A percentile compares a stretch with the other conserved stretches of the same genome.
Evolutionary conservation across 2,113 vertebrate genomes (phyloP).

Genomic region (Nerophis ophidion): DNA sequence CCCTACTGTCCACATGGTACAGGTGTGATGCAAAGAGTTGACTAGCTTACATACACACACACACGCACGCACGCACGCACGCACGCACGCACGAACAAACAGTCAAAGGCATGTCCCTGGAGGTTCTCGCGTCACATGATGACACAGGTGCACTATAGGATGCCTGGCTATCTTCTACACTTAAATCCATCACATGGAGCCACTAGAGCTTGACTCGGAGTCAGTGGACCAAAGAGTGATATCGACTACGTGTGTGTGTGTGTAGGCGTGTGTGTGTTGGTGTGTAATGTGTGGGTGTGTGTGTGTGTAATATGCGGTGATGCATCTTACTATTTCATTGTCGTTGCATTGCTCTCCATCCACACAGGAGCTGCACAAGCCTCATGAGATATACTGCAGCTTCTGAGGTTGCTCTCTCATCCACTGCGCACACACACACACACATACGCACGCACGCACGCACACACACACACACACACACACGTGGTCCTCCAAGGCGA

Average conservation of each 20-base stretch:
- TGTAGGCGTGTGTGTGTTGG: conserved; percentile 8
- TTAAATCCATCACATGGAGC: conserved; percentile 61
- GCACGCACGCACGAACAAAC: neutral
- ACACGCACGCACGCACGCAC: neutral
- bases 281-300: conserved; percentile 15
- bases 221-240: conserved; percentile 49
- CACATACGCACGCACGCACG: neutral
- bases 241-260: conserved; percentile 12
- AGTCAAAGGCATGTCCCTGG: conserved; percentile 10
- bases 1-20: no score
- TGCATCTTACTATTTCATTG: conserved; percentile 45
- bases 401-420: conserved; percentile 44
- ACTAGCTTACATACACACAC: neutral
- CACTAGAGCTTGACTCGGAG: conserved; percentile 48
- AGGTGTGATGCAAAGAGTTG: no score
- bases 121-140: conserved; percentile 33
- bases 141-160: conserved; percentile 59
- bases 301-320: conserved; percentile 17
- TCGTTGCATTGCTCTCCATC: conserved; percentile 39
- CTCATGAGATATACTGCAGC: conserved; percentile 37
- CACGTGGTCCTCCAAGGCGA: conserved; percentile 12
- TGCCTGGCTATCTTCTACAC: conserved; percentile 55
- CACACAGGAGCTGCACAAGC: conserved; percentile 31
- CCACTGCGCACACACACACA: conserved; percentile 8
- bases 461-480: neutral